Evolutionary conservation across 2,113 vertebrate genomes (phyloP).

Genomic region (Polypterus senegalus): DNA sequence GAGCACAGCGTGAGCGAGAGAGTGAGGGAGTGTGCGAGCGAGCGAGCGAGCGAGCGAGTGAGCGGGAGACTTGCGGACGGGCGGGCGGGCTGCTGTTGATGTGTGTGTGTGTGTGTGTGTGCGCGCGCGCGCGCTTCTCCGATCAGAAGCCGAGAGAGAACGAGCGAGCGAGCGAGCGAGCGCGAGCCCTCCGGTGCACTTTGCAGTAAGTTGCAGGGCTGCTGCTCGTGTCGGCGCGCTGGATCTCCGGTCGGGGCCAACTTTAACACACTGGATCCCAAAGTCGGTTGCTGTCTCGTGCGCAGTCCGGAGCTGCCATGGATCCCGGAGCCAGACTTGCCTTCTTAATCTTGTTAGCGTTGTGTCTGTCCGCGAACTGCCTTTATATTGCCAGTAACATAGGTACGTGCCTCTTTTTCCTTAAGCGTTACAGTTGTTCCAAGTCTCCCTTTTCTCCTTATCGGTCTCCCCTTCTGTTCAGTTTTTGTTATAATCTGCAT

Average conservation of each 20-base stretch:
- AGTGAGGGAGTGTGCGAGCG: background rate
- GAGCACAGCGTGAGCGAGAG: conserved; percentile 16
- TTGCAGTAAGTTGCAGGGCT: conserved; percentile 66
- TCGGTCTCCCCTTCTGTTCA: background rate
- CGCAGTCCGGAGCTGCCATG: conserved; percentile 74
- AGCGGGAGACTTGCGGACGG: no score
- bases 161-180: conserved; percentile 16
- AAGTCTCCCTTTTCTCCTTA: conserved; percentile 1
- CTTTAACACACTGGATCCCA: conserved; percentile 65
- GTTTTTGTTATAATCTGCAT: conserved; percentile 3
- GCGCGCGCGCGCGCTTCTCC: no score
- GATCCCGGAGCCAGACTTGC: conserved; percentile 57
- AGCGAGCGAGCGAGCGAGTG: no score
- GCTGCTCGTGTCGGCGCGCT: conserved; percentile 58
- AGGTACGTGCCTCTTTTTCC: conserved; percentile 48
- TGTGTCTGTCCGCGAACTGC: conserved; percentile 59
- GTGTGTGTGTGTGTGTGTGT: no score
- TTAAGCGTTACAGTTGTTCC: conserved; percentile 23
- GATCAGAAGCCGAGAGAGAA: no score
- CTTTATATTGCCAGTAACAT: conserved; percentile 67
- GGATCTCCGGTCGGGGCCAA: conserved; percentile 58
- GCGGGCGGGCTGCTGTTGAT: no score
- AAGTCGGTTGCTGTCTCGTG: conserved; percentile 63
- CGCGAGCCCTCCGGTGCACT: conserved; percentile 49
- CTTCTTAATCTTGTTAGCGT: conserved; percentile 52